Base-by-base conservation (phyloP, 1,140 invertebrate genomes). In the Anastatus disparis region DNA sequence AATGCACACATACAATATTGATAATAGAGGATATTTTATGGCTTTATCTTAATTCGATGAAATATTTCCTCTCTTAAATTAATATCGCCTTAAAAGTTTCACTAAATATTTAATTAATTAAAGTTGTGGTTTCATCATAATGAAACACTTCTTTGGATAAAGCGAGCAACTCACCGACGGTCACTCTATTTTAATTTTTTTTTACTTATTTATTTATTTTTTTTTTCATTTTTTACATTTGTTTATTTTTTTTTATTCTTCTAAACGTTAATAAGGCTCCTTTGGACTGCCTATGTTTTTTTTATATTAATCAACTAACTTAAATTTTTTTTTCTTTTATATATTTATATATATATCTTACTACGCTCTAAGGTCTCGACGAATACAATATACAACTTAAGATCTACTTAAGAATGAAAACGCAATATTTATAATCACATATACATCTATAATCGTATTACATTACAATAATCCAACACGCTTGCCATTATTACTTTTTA, bases 81-180 rank as follows among this genome's bases (percentile, higher is more conserved):
- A 52, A 22, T 38, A 12, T 40, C 52, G 2, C 12, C 8, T 58
- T 29, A 52, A 27, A 68, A 27, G 55, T 38, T 66, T 55, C 29
- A 15, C n/a, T 44, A 59, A 52, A 35, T 35, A 53, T n/a, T n/a
- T 55, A 56, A 66, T 68, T 56, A 66, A 66, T 56, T 31, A 46
- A 66, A 17, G 3, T 12, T 61, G 29, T 29, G 31, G 56, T 53
- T 61, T 52, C 27, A n/a, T n/a, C n/a, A n/a, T n/a, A n/a, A n/a
- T n/a, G n/a, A 46, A 69, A 72, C 64, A 48, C 44, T 52, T 73
- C 71, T 73, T 73, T 73, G 71, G 71, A 69, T 73, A 69, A 22
- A 50, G 59, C 67, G 48, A 70, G 58, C 38, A 27, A n/a, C 65
- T 27, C 53, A 29, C 12, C 40, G 56, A 24, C 66, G 44, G 44